Conservation (phyloP, 2,888 invertebrate genomes). For the Brachyptera putata region DNA sequence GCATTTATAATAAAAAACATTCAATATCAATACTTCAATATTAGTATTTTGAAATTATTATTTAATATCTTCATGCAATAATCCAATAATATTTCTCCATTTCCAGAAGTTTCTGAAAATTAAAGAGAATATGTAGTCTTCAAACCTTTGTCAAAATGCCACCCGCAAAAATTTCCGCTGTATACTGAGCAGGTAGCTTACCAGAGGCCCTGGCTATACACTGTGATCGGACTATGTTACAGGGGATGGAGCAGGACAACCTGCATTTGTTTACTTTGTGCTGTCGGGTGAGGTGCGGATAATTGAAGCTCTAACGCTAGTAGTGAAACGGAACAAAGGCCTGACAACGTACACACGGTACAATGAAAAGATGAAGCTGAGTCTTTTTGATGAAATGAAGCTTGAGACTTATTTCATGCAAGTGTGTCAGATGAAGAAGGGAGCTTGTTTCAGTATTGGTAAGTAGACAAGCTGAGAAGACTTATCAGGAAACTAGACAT, state of each 20-base stretch:
- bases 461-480: conserved; percentile 18
- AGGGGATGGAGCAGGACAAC: conserved; percentile 49
- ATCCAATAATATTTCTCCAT: too few species aligned
- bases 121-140: too few species aligned
- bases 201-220: too few species aligned
- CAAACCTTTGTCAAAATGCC: too few species aligned
- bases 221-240: too few species aligned
- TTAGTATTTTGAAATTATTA: too few species aligned
- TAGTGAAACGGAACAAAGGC: neutral
- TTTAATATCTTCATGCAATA: too few species aligned
- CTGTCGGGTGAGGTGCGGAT: conserved; percentile 57
- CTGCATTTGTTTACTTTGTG: conserved; percentile 52
- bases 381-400: neutral
- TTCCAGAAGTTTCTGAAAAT: too few species aligned
- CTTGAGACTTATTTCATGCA: conserved; percentile 46
- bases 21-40: too few species aligned
- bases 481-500: neutral
- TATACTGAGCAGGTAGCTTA: too few species aligned
- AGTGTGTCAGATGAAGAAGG: conserved; percentile 56
- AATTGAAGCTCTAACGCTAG: conserved; percentile 50
- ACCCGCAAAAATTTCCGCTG: too few species aligned
- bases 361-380: neutral
- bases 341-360: neutral
- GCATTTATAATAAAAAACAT: too few species aligned
- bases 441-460: conserved; percentile 64